These are phyloP conservation scores for Cryptotis parvus DNA, from an alignment of 2,113 vertebrate genomes.

Conservation along the genomic window DNA sequence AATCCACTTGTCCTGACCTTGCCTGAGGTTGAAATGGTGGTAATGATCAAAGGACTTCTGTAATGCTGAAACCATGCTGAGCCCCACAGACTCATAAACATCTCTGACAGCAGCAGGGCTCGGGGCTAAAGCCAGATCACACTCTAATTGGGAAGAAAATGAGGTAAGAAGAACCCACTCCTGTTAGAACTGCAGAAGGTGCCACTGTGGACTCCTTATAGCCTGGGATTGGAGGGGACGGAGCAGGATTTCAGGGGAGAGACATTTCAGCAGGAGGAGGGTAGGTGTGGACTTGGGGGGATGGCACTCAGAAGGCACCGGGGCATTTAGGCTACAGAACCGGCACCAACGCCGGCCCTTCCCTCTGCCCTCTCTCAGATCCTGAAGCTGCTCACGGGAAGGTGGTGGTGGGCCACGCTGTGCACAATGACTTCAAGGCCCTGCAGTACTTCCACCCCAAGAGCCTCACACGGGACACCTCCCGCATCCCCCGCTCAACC, in stretches of 20 bases:
- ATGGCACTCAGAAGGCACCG: neutral
- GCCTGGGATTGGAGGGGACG: too few species aligned
- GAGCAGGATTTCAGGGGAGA: neutral
- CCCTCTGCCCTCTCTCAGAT: slow-evolving; percentile 85
- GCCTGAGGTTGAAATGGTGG: neutral
- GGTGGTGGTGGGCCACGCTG: slow-evolving; percentile 93
- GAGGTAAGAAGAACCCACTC: neutral
- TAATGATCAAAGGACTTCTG: neutral
- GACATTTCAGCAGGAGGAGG: neutral
- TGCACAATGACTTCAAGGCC: slow-evolving; percentile 95
- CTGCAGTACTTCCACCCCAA: slow-evolving; percentile 91
- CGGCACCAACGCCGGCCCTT: fast-evolving
- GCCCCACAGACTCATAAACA: neutral
- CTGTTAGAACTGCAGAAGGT: neutral
- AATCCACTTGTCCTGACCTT: neutral
- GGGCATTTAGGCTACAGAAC: neutral
- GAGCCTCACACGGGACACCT: slow-evolving; percentile 91
- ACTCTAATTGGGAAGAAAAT: neutral
- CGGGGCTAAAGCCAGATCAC: neutral
- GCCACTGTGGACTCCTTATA: too few species aligned
- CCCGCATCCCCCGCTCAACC: slow-evolving; percentile 92
- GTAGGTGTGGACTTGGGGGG: neutral
- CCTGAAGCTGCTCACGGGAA: slow-evolving; percentile 91
- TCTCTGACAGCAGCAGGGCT: neutral
- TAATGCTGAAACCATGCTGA: neutral